Evolutionary conservation across 2,113 vertebrate species (phyloP), one percentile per base, ranked within the genome.

Genomic region (Silurus meridionalis): DNA sequence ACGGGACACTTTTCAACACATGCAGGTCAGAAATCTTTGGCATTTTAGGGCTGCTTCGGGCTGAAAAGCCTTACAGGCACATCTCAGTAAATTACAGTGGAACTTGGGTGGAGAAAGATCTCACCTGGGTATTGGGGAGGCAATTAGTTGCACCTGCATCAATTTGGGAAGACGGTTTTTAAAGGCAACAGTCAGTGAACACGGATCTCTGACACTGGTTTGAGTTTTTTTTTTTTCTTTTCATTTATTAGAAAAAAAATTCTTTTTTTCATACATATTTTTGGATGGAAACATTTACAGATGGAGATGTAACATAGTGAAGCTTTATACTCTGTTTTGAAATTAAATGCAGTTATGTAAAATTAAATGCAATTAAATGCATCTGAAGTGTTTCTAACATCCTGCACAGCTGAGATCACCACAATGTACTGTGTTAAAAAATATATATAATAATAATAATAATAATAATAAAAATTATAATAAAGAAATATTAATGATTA

Each of bases 51-150:
- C 52, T 71, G 53, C 60, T 78, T 17, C 17, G 66, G 37, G 23
- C 83, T 50, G 14, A 4, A 28, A 84, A 19, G 58, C 46, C 71
- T 74, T 84, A 25, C 58, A 84, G 71, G 48, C 74, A 85, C 50
- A 52, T 50, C 46, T 28, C n/a, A 5, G 37, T 10, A 78, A 78
- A 66, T 66, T 64, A 28, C n/a, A 64, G n/a, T 28, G 19, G 72
- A 78, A 64, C 8, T 19, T 52, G 15, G 74, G 74, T 23, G 60
- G 50, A 78, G 83, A n/a, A 4, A 25, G 37, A 52, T 84, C 50
- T 55, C 19, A 53, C 63, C 21, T 53, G 48, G 50, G 50, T 60
- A 78, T 66, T 66, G 52, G 57, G 83, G 78, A 77, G 55, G 57
- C n/a, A 78, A 77, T 85, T 85, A 64, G 72, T 5, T 53, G 4